Conservation (phyloP, 2,113 vertebrate species). For the Cheirogaleus medius region DNA sequence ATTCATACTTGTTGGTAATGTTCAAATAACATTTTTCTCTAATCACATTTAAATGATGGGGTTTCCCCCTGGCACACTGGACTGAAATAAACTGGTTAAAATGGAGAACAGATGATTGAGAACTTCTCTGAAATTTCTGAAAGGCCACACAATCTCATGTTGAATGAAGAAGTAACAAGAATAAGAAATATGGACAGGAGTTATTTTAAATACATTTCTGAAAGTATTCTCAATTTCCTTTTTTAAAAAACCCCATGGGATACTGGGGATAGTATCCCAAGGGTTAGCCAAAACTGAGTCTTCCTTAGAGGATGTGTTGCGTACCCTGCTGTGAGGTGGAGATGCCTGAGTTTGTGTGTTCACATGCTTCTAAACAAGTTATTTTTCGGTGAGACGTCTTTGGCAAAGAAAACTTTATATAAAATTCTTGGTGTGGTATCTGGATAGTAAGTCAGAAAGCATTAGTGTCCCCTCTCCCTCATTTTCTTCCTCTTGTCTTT, state of each 20-base stretch:
- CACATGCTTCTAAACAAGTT: neutral
- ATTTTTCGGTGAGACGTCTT: neutral
- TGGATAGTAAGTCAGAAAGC: neutral
- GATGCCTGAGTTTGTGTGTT: neutral
- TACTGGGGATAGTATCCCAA: neutral
- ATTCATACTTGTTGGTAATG: neutral
- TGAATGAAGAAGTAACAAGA: neutral
- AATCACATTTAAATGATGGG: neutral
- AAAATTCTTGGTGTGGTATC: neutral
- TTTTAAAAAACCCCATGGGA: neutral
- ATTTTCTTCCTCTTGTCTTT: neutral
- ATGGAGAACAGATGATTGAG: neutral
- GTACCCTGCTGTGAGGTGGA: accelerated
- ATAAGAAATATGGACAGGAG: neutral
- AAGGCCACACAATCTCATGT: neutral
- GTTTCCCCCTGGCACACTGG: neutral
- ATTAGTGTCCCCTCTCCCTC: neutral
- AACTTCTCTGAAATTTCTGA: neutral
- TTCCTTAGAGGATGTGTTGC: neutral
- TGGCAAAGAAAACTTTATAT: neutral
- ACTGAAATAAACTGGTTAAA: constrained; percentile 9
- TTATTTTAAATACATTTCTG: neutral
- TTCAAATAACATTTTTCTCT: neutral
- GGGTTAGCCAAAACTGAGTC: neutral
- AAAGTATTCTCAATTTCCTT: neutral